Conservation (phyloP, 2,888 invertebrate species). For the Gymnoscelis rufifasciata region DNA sequence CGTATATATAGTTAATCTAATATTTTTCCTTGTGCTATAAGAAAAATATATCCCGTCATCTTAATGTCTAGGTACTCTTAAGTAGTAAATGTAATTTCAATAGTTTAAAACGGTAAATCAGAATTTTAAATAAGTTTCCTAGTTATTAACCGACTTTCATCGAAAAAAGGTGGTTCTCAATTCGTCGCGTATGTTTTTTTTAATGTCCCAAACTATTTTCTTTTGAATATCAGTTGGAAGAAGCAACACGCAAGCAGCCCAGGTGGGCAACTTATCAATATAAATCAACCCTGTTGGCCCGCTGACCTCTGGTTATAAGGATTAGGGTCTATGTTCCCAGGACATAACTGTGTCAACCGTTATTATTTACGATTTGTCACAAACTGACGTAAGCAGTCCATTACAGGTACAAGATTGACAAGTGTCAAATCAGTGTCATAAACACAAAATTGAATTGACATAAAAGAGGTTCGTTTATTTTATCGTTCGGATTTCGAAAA, state of each 20-base stretch:
- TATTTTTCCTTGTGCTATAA: too few relatives aligned
- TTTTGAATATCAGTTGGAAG: neutral
- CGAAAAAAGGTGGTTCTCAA: too few relatives aligned
- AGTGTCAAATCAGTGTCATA: slow-evolving; percentile 11
- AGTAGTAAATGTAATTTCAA: too few relatives aligned
- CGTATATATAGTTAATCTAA: too few relatives aligned
- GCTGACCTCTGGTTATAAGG: slow-evolving; percentile 42
- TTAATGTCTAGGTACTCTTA: too few relatives aligned
- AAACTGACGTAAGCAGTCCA: slow-evolving; percentile 16
- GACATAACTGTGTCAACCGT: slow-evolving; percentile 31
- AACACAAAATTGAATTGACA: too few relatives aligned
- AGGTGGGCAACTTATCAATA: slow-evolving; percentile 40
- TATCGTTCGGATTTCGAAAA: too few relatives aligned
- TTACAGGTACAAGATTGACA: slow-evolving; percentile 16
- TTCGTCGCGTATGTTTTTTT: neutral
- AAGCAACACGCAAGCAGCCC: slow-evolving; percentile 20
- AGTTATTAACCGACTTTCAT: too few relatives aligned
- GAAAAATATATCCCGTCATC: too few relatives aligned
- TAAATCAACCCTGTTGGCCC: slow-evolving; percentile 44
- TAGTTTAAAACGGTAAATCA: too few relatives aligned
- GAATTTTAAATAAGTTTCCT: too few relatives aligned
- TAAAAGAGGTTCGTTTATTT: too few relatives aligned
- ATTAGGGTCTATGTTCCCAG: slow-evolving; percentile 46
- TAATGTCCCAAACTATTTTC: neutral
- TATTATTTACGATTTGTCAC: slow-evolving; percentile 17